These are phyloP conservation scores for Champsocephalus esox DNA, from an alignment of 2,797 vertebrate species.

Conservation along the genomic window DNA sequence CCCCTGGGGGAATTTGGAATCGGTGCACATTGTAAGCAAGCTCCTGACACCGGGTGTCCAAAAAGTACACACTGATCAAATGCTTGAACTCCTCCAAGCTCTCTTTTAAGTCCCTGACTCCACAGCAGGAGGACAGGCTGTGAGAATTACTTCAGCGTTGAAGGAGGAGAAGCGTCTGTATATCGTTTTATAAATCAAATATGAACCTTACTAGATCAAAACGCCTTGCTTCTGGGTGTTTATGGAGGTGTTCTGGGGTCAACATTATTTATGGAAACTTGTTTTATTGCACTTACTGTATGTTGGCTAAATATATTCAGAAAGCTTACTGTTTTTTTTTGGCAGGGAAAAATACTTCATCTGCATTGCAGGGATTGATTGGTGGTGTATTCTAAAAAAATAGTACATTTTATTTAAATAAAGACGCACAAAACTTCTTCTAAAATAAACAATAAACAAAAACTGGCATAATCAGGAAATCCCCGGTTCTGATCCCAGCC, in stretches of 20 bases:
- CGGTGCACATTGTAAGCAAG: conserved; percentile 57
- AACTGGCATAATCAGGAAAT: background rate
- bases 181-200: background rate
- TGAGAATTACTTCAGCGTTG: conserved; percentile 12
- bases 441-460: background rate
- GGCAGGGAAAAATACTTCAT: background rate
- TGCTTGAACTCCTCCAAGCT: conserved; percentile 50
- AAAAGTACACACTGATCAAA: conserved; percentile 49
- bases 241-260: background rate
- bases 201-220: background rate
- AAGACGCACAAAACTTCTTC: too few species aligned
- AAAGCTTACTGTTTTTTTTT: background rate
- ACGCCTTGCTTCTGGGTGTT: background rate
- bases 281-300: background rate
- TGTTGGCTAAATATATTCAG: background rate
- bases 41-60: conserved; percentile 51
- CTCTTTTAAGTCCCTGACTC: conserved; percentile 64
- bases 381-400: too few species aligned
- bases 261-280: background rate
- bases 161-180: conserved; percentile 1
- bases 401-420: background rate
- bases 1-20: conserved; percentile 53
- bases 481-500: background rate
- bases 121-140: conserved; percentile 63
- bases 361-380: background rate